Evolutionary conservation across 2,888 invertebrate genomes (phyloP).

Genomic region (Dorcus hopei): DNA sequence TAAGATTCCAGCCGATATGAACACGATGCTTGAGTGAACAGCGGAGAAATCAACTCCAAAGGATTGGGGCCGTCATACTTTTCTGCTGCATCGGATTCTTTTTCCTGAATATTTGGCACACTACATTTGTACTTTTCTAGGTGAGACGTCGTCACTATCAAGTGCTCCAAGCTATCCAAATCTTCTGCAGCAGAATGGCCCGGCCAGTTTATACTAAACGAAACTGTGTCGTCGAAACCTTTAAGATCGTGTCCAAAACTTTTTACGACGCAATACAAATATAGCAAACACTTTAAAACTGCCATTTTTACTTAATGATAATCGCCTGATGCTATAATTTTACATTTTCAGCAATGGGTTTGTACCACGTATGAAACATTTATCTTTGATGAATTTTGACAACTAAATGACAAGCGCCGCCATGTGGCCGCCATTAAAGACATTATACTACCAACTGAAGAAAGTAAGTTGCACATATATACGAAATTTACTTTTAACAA

Average conservation of each 20-base stretch:
- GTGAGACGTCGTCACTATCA: slow-evolving; percentile 69
- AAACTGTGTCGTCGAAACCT: slow-evolving; percentile 78
- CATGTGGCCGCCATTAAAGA: neutral
- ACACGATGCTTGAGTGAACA: slow-evolving; percentile 75
- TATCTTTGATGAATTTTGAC: too few species aligned
- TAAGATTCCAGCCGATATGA: slow-evolving; percentile 85
- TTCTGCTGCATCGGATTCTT: slow-evolving; percentile 54
- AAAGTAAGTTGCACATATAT: too few species aligned
- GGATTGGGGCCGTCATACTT: slow-evolving; percentile 73
- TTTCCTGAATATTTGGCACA: slow-evolving; percentile 65
- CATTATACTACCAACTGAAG: too few species aligned
- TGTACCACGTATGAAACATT: too few species aligned
- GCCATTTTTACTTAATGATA: neutral
- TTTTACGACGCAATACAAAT: neutral
- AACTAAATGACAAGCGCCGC: neutral
- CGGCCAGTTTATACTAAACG: slow-evolving; percentile 79
- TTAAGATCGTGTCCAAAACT: slow-evolving; percentile 58
- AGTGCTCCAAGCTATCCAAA: slow-evolving; percentile 51
- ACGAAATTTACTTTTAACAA: too few species aligned
- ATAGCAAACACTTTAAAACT: neutral
- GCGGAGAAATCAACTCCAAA: slow-evolving; percentile 69
- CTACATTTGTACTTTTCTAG: slow-evolving; percentile 82
- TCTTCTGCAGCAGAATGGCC: slow-evolving; percentile 50
- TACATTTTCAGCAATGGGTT: too few species aligned
- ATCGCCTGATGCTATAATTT: too few species aligned